These are phyloP conservation scores for Pterostichus niger DNA, from an alignment of 2,888 invertebrate genomes.

Conservation along the genomic window DNA sequence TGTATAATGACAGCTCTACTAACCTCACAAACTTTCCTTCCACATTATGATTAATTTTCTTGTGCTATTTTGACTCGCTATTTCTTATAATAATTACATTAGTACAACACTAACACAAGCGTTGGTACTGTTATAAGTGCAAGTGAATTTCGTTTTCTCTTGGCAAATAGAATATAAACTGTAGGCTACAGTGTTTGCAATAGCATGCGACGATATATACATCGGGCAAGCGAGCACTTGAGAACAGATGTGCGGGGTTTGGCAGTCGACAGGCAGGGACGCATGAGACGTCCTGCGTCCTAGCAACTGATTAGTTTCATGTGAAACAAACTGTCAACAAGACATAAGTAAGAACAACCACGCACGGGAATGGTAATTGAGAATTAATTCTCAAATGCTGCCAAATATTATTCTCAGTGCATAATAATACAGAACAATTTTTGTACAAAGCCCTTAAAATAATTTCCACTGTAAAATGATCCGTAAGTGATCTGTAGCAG, in stretches of 20 bases:
- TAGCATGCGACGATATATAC: not conserved
- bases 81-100: not conserved
- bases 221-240: not conserved
- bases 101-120: not conserved
- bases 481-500: too few relatives aligned
- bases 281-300: not conserved
- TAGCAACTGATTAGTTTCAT: constrained; percentile 11
- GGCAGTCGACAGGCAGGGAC: constrained; percentile 14
- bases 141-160: constrained; percentile 11
- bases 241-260: constrained; percentile 34
- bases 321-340: constrained; percentile 28
- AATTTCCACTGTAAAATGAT: too few relatives aligned
- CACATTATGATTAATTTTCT: too few relatives aligned
- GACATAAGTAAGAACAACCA: not conserved
- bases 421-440: too few relatives aligned
- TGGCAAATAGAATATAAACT: constrained; percentile 5
- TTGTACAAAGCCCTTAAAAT: too few relatives aligned
- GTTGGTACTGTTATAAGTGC: not conserved
- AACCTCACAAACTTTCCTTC: too few relatives aligned
- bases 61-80: too few relatives aligned
- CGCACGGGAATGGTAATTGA: not conserved
- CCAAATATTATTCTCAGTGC: not conserved
- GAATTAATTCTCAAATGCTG: not conserved
- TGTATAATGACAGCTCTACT: too few relatives aligned
- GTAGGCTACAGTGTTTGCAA: not conserved